These are phyloP conservation scores for Motacilla tschutschensis DNA, from an alignment of 2,113 vertebrate species.

Conservation along the genomic window DNA sequence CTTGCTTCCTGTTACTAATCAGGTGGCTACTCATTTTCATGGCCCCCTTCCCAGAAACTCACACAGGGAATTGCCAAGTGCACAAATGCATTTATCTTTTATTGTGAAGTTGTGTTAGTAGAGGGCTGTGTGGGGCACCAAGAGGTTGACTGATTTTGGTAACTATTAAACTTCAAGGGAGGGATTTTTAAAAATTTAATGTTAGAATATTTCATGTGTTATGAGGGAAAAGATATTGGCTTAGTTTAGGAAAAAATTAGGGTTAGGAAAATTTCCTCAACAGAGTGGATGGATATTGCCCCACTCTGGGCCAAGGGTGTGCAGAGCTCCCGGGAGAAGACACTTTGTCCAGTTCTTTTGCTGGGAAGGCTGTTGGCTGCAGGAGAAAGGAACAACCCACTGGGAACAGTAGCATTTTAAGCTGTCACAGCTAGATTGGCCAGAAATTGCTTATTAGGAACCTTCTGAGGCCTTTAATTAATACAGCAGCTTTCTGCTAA, in stretches of 20 bases:
- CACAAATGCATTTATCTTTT: background rate
- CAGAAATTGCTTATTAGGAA: conserved; percentile 39
- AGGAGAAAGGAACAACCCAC: background rate
- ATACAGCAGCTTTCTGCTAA: conserved; percentile 26
- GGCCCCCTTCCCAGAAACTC: background rate
- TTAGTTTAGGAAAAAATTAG: background rate
- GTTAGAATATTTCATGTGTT: background rate
- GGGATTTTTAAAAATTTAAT: background rate
- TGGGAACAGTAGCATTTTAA: background rate
- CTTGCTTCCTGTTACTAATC: background rate
- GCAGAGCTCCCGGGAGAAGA: background rate
- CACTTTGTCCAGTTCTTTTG: background rate
- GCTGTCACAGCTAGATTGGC: background rate
- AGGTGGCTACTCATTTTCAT: background rate
- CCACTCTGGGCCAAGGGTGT: too few species aligned
- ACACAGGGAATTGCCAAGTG: background rate
- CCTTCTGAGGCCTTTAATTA: conserved; percentile 41
- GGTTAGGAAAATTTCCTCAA: background rate
- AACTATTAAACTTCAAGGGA: background rate
- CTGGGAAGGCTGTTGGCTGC: background rate
- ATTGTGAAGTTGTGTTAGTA: background rate
- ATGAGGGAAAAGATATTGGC: background rate
- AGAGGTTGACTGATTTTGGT: background rate
- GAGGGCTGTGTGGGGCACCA: background rate
- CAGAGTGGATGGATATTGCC: background rate